Evolutionary conservation across 2,797 vertebrate species (phyloP).

Genomic region (Myotis myotis): DNA sequence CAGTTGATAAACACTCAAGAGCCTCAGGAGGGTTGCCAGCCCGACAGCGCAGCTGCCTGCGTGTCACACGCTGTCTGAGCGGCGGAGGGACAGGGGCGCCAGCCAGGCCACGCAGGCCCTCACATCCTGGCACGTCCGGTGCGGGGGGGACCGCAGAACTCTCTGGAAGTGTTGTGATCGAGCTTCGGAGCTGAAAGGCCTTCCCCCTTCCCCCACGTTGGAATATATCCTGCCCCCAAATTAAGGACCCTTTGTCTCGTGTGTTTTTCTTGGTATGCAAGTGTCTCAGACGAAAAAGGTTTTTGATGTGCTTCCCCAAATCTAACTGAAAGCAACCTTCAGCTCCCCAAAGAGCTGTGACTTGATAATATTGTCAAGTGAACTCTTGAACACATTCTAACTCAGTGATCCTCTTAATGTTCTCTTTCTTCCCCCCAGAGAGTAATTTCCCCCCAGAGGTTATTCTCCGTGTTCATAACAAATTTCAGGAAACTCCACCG

Average conservation of each 20-base stretch:
- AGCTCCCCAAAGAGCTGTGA: constrained; percentile 47
- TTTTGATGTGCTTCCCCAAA: constrained; percentile 44
- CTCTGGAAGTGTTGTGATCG: constrained; percentile 71
- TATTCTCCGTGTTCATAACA: neutral
- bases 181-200: constrained; percentile 72
- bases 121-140: constrained; percentile 62
- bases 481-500: neutral
- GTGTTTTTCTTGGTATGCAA: constrained; percentile 70
- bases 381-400: constrained; percentile 7
- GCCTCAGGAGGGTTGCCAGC: constrained; percentile 77
- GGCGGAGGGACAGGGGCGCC: constrained; percentile 74
- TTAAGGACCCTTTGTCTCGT: constrained; percentile 63
- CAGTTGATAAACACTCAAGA: constrained; percentile 84
- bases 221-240: constrained; percentile 75
- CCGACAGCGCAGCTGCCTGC: constrained; percentile 63
- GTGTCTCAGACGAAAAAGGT: constrained; percentile 62
- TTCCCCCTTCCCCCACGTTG: constrained; percentile 71
- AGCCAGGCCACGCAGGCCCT: constrained; percentile 62
- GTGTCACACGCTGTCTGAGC: constrained; percentile 51
- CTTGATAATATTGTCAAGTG: constrained; percentile 26
- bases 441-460: neutral
- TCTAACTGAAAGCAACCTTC: constrained; percentile 60
- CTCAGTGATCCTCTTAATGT: neutral
- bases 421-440: constrained; percentile 3
- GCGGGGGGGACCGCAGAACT: constrained; percentile 73